Evolutionary conservation across 2,888 invertebrate species (phyloP).

Genomic region (Maniola hyperantus): DNA sequence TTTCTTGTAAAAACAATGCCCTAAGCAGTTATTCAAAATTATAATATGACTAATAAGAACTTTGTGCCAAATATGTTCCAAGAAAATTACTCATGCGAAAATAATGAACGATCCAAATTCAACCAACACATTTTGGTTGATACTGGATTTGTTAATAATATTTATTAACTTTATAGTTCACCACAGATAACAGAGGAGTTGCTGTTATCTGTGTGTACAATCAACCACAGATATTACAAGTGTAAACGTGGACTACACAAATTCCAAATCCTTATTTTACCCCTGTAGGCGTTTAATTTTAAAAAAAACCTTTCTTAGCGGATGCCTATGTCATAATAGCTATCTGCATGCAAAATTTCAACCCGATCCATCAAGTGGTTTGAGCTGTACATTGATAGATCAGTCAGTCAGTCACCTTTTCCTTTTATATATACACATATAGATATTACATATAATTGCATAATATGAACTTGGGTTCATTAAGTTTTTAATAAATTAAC

Average conservation of each 20-base stretch:
- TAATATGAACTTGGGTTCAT: too few species aligned
- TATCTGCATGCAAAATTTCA: too few species aligned
- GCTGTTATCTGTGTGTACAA: neutral
- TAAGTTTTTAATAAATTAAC: neutral
- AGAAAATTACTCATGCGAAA: neutral
- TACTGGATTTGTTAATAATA: slow-evolving; percentile 2
- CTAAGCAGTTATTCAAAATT: neutral
- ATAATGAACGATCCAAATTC: neutral
- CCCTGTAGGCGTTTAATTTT: too few species aligned
- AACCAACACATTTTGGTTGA: slow-evolving; percentile 3
- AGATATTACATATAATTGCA: neutral
- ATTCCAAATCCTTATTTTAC: too few species aligned
- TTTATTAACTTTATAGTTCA: neutral
- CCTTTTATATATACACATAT: too few species aligned
- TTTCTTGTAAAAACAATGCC: neutral
- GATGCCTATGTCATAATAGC: too few species aligned
- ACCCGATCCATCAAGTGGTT: too few species aligned
- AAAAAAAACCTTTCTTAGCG: too few species aligned
- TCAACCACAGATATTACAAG: too few species aligned
- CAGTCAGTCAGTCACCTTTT: too few species aligned
- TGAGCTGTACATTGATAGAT: too few species aligned
- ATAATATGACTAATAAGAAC: neutral
- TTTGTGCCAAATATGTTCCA: neutral
- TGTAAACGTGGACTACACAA: too few species aligned
- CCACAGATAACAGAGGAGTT: neutral